Base-by-base conservation (phyloP, 2,888 invertebrate genomes). In the Myathropa florea region DNA sequence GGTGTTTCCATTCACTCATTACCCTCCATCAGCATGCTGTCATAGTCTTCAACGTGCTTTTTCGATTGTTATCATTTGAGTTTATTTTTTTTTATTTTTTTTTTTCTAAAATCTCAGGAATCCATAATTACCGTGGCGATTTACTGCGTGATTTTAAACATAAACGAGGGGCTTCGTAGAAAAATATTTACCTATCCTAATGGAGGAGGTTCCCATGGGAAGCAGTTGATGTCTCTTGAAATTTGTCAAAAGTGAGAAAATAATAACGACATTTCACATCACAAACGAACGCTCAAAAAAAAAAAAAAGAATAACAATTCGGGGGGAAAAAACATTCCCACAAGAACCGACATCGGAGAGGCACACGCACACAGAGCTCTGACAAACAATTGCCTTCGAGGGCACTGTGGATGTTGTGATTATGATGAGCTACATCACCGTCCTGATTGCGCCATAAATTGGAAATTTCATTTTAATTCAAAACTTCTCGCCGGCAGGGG, bases 381-480 rank as follows among this genome's bases (percentile, higher is more conserved):
- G 21, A 57, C 59, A 33, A 64, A 72, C 60, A 46, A 36, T 6
- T 67, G 46, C 65, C 30, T 57, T 64, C 30, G 12, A 71, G 68
- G 59, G n/a, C 21, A 72, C 46, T n/a, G 46, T 59, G 59, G 72
- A 63, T 65, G 57, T 70, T 33, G 70, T 63, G 84, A 80, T 68
- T 61, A 81, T 59, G 76, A 77, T 71, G 71, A 80, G 78, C 78
- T 67, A 78, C 72, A 83, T 60, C 57, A 67, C 39, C 65, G 83
- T 73, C 65, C 70, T 77, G 85, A 85, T 81, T 85, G 81, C 63
- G 68, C 55, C 83, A 86, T 83, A 86, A 86, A 86, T 86, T 86
- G 83, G 65, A 79, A 86, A 86, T 83, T 83, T 86, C 78, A 78
- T 82, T 82, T 65, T 60, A 75, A 86, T 78, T 85, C 46, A 65